Percentiles rank a stretch among this genome's conserved stretches.
Conservation (phyloP, 2,113 vertebrate genomes). For the Podarcis raffonei region DNA sequence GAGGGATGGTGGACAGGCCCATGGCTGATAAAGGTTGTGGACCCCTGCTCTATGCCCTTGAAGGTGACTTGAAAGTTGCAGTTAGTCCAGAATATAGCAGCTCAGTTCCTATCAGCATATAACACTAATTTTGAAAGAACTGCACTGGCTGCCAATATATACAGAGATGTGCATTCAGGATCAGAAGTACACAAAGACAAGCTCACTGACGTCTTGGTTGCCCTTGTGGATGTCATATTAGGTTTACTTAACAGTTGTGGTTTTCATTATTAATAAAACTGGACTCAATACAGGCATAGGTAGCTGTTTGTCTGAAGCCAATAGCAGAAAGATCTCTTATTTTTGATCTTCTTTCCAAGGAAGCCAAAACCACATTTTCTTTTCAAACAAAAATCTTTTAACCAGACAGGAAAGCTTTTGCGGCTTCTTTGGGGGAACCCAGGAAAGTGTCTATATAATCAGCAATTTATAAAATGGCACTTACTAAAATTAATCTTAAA, state of each 20-base stretch:
- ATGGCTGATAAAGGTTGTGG: too few species aligned
- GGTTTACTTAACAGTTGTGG: neutral
- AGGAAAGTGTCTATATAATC: slow-evolving; percentile 29
- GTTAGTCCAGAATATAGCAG: too few species aligned
- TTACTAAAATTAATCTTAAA: slow-evolving; percentile 58
- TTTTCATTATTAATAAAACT: slow-evolving; percentile 16
- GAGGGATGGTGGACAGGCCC: too few species aligned
- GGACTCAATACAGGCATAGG: neutral
- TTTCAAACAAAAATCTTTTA: slow-evolving; percentile 41
- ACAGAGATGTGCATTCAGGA: neutral
- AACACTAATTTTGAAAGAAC: too few species aligned
- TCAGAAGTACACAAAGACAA: neutral
- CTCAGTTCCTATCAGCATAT: too few species aligned
- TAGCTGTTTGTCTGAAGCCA: slow-evolving; percentile 13
- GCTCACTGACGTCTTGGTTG: neutral
- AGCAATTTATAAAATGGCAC: slow-evolving; percentile 49
- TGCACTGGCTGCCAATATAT: neutral
- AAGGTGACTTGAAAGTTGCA: too few species aligned
- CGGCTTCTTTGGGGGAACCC: slow-evolving; percentile 43
- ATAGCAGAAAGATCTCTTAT: slow-evolving; percentile 5
- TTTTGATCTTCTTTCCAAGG: slow-evolving; percentile 50
- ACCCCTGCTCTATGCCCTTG: too few species aligned
- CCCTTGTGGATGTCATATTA: neutral
- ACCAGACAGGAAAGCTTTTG: slow-evolving; percentile 45
- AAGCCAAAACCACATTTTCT: slow-evolving; percentile 38